Percentiles rank a stretch among this genome's conserved stretches.
phyloP scores from a whole-genome alignment of 2,888 invertebrate species.

The Geotrupes spiniger region DNA sequence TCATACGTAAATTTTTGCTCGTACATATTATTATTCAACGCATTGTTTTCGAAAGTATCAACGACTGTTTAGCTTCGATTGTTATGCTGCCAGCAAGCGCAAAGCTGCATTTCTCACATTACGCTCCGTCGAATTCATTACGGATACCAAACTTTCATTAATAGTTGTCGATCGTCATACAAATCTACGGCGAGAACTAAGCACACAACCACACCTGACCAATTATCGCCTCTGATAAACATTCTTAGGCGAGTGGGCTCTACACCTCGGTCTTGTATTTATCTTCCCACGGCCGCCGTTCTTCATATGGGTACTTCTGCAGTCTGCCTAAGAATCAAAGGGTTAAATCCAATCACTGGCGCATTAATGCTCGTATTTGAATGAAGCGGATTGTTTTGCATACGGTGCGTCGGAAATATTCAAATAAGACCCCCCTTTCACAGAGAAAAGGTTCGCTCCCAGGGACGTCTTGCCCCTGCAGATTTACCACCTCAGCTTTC shows the following conservation, averaged over 20 bases:
- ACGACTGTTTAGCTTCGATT: too few species aligned
- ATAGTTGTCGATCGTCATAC: constrained; percentile 12
- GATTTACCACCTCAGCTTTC: constrained; percentile 23
- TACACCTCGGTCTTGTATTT: constrained; percentile 29
- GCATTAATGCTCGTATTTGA: constrained; percentile 17
- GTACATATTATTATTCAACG: too few species aligned
- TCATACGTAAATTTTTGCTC: too few species aligned
- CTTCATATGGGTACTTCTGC: constrained; percentile 25
- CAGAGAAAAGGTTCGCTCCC: constrained; percentile 24
- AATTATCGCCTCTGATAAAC: constrained; percentile 39
- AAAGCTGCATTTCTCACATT: too few species aligned
- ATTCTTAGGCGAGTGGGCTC: constrained; percentile 34
- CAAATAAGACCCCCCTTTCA: constrained; percentile 27
- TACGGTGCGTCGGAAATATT: constrained; percentile 26
- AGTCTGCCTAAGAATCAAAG: constrained; percentile 23
- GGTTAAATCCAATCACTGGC: constrained; percentile 26
- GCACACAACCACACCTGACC: constrained; percentile 38
- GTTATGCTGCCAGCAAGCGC: too few species aligned
- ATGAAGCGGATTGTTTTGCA: constrained; percentile 23
- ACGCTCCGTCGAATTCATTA: background rate
- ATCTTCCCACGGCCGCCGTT: constrained; percentile 33
- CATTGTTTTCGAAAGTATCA: too few species aligned
- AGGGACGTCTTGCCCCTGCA: constrained; percentile 23
- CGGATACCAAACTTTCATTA: constrained; percentile 4
- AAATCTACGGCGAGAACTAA: constrained; percentile 14